Evolutionary conservation across 2,113 vertebrate genomes (phyloP), one percentile per base, ranked within the genome.

Genomic region (Thymallus thymallus): DNA sequence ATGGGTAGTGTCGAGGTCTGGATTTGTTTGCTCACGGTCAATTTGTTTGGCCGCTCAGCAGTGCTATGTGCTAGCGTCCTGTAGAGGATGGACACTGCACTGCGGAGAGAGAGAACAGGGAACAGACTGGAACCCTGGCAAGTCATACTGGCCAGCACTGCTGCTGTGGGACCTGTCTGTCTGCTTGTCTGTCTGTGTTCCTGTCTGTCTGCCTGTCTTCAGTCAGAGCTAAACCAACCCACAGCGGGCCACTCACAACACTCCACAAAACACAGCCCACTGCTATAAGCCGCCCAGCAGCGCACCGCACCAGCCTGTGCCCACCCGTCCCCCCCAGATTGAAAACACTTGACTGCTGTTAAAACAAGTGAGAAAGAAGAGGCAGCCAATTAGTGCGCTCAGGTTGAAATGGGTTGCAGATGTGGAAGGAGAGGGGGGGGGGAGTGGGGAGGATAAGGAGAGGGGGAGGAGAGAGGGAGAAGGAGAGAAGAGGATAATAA

Each of bases 321-420:
- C 88, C n/a, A n/a, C n/a, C n/a, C n/a, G n/a, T n/a, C n/a, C n/a
- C 80, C 77, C 74, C 68, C 71, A 75, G 82, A 90, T 84, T 86
- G 78, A 80, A 87, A 90, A 88, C 87, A 88, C 81, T 88, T 76
- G 81, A 80, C 16, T 46, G 83, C 86, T 89, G 87, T 91, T 91
- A 87, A 90, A 88, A 84, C 76, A 76, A 87, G 83, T 76, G 84
- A 84, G 82, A 82, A 81, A 75, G 68, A 88, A 76, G 82, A 86
- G 80, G 80, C 68, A 41, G 84, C 84, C 84, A 84, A 74, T 76
- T 41, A 41, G 35, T 41, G 9, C 9, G 80, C 85, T 85, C 82
- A 84, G 84, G 79, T 84, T 78, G 70, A 88, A 91, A 92, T 89
- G 14, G 58, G 10, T 14, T 46, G 58, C 22, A 35, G 20, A 13